A percentile compares a stretch with the other conserved stretches of the same genome.
Conservation (phyloP, 2,797 vertebrate genomes). For the Dermochelys coriacea region DNA sequence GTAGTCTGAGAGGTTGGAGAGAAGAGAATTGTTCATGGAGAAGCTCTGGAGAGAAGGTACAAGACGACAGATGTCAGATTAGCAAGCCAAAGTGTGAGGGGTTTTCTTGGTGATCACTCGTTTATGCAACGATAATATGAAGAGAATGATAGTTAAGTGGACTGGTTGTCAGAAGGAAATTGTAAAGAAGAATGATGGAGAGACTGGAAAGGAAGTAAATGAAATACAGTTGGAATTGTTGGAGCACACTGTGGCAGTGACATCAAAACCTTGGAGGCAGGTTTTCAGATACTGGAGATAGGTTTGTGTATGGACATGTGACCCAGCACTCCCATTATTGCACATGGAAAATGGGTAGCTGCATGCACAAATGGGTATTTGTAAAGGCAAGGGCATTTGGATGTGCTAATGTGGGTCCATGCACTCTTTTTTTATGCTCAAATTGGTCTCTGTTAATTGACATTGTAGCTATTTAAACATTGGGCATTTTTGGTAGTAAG, state of each 20-base stretch:
- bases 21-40: background rate
- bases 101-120: background rate
- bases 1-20: background rate
- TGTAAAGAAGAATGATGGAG: background rate
- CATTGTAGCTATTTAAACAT: background rate
- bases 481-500: background rate
- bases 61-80: background rate
- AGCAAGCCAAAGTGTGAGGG: background rate
- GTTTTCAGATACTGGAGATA: background rate
- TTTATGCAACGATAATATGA: background rate
- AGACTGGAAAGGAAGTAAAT: fast-evolving
- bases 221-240: background rate
- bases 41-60: background rate
- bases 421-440: background rate
- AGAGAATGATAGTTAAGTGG: background rate
- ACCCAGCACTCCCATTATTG: background rate
- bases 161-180: background rate
- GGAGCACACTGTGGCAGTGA: background rate
- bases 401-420: background rate
- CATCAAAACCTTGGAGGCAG: fast-evolving
- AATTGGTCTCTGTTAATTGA: background rate
- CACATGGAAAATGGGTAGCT: background rate
- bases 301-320: background rate
- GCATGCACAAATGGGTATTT: background rate
- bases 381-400: background rate